Conservation (phyloP, 2,888 invertebrate species). For the Drosophila parthenogenetica region DNA sequence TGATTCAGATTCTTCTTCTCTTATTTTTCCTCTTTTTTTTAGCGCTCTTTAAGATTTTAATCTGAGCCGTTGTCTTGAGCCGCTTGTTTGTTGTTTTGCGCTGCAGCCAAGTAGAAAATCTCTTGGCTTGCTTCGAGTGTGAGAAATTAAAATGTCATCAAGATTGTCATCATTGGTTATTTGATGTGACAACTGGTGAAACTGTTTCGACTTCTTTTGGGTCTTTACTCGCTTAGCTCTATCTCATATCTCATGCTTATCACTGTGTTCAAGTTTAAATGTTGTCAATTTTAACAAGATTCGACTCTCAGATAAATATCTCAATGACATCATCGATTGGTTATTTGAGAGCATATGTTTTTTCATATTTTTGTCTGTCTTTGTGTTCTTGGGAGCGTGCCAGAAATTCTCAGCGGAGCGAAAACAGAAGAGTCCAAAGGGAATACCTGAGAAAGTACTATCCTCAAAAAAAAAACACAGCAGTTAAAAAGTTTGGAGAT, state of each 20-base stretch:
- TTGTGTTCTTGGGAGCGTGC: slow-evolving; percentile 31
- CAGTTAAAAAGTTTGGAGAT: too few relatives aligned
- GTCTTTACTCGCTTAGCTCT: slow-evolving; percentile 14
- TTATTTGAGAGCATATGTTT: slow-evolving; percentile 26
- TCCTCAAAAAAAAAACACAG: too few relatives aligned
- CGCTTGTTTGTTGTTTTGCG: slow-evolving; percentile 53
- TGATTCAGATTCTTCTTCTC: slow-evolving; percentile 22
- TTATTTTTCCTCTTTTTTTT: slow-evolving; percentile 50
- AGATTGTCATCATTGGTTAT: slow-evolving; percentile 81
- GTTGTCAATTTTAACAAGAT: slow-evolving; percentile 83
- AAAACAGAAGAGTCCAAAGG: background rate
- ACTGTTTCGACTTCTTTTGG: slow-evolving; percentile 32
- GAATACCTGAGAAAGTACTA: background rate
- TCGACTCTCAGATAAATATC: slow-evolving; percentile 67
- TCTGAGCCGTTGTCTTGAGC: slow-evolving; percentile 61
- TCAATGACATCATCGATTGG: slow-evolving; percentile 58
- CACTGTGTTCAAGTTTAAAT: slow-evolving; percentile 72
- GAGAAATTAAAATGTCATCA: slow-evolving; percentile 83
- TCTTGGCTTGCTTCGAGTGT: slow-evolving; percentile 57
- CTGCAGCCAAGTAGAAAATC: slow-evolving; percentile 77
- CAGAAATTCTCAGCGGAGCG: slow-evolving; percentile 3
- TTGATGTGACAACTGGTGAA: slow-evolving; percentile 71
- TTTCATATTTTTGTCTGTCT: background rate
- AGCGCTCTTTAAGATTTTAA: slow-evolving; percentile 79
- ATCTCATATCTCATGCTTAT: slow-evolving; percentile 32